Conservation (phyloP, 2,113 vertebrate genomes). For the Austrofundulus limnaeus region DNA sequence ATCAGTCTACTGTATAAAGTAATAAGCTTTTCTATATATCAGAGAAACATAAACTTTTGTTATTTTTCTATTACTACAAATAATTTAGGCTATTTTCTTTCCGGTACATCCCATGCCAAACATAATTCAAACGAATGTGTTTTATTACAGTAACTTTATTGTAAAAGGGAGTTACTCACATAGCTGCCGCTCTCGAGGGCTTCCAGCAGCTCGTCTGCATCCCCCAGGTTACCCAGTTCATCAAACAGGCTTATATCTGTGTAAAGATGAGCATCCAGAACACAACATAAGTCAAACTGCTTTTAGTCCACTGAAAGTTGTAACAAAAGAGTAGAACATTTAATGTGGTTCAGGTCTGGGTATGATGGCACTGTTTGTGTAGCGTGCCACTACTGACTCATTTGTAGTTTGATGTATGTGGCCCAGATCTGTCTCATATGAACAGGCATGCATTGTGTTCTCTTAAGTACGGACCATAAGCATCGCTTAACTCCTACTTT, state of each 20-base stretch:
- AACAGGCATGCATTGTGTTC: too few species aligned
- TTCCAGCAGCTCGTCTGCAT: slow-evolving; percentile 78
- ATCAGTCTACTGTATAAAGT: not conserved
- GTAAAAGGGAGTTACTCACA: slow-evolving; percentile 74
- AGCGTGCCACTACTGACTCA: too few species aligned
- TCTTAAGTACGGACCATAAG: too few species aligned
- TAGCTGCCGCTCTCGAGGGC: slow-evolving; percentile 72
- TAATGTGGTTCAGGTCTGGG: too few species aligned
- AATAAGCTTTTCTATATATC: not conserved
- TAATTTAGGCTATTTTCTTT: too few species aligned
- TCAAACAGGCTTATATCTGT: slow-evolving; percentile 88
- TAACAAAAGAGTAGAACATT: not conserved
- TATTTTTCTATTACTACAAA: not conserved
- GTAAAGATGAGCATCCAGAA: not conserved
- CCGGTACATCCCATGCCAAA: too few species aligned
- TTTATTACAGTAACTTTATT: not conserved
- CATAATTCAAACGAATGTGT: not conserved
- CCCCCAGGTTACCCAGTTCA: slow-evolving; percentile 84
- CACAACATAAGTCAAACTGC: not conserved
- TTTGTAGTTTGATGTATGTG: too few species aligned
- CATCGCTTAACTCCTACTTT: too few species aligned
- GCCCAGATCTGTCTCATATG: too few species aligned
- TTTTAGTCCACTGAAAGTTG: not conserved
- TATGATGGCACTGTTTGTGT: too few species aligned
- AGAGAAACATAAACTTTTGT: too few species aligned